A percentile compares a stretch with the other conserved stretches of the same genome.
phyloP scores from a whole-genome alignment of 2,113 vertebrate genomes.

The Callorhinus ursinus region DNA sequence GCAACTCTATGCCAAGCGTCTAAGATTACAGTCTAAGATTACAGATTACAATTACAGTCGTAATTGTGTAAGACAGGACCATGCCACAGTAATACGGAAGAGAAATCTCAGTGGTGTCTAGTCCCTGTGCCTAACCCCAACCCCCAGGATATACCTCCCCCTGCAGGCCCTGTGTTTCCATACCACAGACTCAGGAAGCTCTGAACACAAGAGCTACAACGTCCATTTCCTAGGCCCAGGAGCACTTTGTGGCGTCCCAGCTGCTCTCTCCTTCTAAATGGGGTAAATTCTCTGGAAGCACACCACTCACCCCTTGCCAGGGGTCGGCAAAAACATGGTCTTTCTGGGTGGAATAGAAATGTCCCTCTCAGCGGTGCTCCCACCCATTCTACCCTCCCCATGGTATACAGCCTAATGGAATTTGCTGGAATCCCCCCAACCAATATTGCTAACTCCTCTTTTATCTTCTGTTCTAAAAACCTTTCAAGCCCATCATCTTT shows the following conservation, averaged over 20 bases:
- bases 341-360: not conserved
- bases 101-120: not conserved
- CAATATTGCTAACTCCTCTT: constrained; percentile 50
- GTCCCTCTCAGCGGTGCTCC: not conserved
- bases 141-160: not conserved
- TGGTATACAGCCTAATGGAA: not conserved
- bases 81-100: not conserved
- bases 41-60: no score
- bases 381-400: not conserved
- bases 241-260: not conserved
- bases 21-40: not conserved
- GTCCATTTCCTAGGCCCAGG: not conserved
- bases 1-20: not conserved
- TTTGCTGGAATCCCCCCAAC: constrained; percentile 31
- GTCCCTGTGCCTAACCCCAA: not conserved
- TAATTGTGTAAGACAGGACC: not conserved
- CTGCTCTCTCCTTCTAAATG: not conserved
- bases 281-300: not conserved
- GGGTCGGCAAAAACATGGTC: accelerated
- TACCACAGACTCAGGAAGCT: not conserved
- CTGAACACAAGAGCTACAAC: not conserved
- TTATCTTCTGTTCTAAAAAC: constrained; percentile 69
- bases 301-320: not conserved
- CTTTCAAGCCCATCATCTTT: constrained; percentile 74
- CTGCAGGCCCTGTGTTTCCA: not conserved